Percentiles rank a stretch among this genome's conserved stretches.
phyloP scores from a whole-genome alignment of 2,888 invertebrate species.

The Ophioninae sp. region DNA sequence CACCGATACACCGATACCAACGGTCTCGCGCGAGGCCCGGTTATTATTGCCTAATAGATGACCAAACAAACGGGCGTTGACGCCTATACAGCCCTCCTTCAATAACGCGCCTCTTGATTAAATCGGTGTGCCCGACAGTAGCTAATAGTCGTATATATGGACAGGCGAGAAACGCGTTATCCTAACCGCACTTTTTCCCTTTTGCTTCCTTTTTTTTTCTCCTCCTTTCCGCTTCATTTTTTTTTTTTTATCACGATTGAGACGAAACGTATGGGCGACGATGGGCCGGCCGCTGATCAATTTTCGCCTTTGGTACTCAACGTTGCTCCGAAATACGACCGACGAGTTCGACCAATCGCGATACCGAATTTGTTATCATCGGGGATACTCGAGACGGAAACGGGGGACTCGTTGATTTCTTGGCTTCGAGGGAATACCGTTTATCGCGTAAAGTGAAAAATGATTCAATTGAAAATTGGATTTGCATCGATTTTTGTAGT shows the following conservation, averaged over 20 bases:
- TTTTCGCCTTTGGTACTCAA: not conserved
- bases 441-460: too few species aligned
- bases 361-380: too few species aligned
- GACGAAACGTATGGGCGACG: not conserved
- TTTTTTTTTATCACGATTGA: not conserved
- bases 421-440: too few species aligned
- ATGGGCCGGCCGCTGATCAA: not conserved
- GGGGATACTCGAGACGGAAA: too few species aligned
- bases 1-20: not conserved
- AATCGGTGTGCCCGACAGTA: conserved; percentile 67
- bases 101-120: conserved; percentile 73
- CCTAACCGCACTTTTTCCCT: not conserved
- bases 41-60: conserved; percentile 79
- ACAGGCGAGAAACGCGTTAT: conserved; percentile 38
- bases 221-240: not conserved
- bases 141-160: conserved; percentile 39
- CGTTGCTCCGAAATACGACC: not conserved
- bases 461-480: too few species aligned
- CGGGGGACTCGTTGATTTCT: too few species aligned
- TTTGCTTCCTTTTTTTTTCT: not conserved
- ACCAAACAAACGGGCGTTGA: conserved; percentile 76
- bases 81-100: conserved; percentile 70
- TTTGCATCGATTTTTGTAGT: too few species aligned
- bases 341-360: too few species aligned
- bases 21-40: conserved; percentile 57